Conservation (phyloP, 2,113 vertebrate species). For the Ceyx margarethae region DNA sequence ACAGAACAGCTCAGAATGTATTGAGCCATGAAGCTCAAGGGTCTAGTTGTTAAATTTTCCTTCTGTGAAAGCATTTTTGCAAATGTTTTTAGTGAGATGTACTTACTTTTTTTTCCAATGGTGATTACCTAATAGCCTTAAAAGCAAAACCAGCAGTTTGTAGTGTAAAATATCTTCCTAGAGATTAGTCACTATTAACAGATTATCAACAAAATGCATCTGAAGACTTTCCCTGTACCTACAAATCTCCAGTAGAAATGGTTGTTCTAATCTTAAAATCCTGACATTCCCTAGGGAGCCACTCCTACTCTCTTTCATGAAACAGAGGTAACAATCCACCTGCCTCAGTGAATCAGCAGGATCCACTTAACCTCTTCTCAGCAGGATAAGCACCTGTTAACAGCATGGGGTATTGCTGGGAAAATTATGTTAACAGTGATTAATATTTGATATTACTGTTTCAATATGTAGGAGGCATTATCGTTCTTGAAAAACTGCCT, state of each 20-base stretch:
- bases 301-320: constrained; percentile 19
- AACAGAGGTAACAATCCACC: constrained; percentile 37
- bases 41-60: neutral
- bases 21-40: neutral
- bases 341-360: constrained; percentile 57
- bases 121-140: neutral
- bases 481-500: constrained; percentile 22
- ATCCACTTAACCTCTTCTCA: constrained; percentile 67
- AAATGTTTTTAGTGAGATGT: neutral
- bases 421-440: constrained; percentile 68
- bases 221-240: neutral
- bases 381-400: constrained; percentile 58
- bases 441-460: constrained; percentile 68
- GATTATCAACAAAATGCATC: neutral
- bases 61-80: neutral
- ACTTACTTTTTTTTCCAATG: neutral
- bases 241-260: neutral
- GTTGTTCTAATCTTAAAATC: constrained; percentile 25
- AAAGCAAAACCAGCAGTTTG: neutral
- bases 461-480: constrained; percentile 57
- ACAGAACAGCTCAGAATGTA: neutral
- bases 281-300: neutral
- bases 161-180: neutral
- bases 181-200: constrained; percentile 9
- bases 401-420: constrained; percentile 53